These are phyloP conservation scores for Dallia pectoralis DNA, from an alignment of 2,797 vertebrate genomes.

Conservation along the genomic window DNA sequence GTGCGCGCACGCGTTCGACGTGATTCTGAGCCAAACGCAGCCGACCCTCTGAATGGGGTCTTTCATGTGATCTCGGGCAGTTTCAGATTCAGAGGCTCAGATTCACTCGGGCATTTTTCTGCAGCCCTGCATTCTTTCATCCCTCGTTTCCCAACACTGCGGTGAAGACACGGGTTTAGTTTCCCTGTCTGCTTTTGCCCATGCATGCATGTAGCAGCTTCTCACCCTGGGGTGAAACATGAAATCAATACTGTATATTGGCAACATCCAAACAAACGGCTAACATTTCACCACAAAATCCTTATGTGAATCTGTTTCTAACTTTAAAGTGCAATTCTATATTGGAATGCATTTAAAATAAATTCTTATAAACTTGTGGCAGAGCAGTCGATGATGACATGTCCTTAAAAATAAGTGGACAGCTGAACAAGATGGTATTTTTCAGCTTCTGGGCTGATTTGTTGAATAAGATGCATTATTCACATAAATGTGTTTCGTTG, in stretches of 20 bases:
- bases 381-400: too few relatives aligned
- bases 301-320: too few relatives aligned
- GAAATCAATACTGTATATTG: too few relatives aligned
- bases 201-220: too few relatives aligned
- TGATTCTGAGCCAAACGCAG: slow-evolving; percentile 45
- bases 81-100: slow-evolving; percentile 34
- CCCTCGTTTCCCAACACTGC: slow-evolving; percentile 33
- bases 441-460: background rate
- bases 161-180: slow-evolving; percentile 28
- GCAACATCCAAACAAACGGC: too few relatives aligned
- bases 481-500: background rate
- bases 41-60: slow-evolving; percentile 51
- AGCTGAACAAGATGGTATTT: background rate
- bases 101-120: slow-evolving; percentile 29
- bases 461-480: background rate
- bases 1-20: background rate
- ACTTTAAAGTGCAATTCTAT: too few relatives aligned
- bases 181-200: too few relatives aligned
- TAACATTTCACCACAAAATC: too few relatives aligned
- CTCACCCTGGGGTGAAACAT: too few relatives aligned
- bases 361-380: too few relatives aligned
- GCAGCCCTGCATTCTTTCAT: slow-evolving; percentile 35
- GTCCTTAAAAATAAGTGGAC: background rate
- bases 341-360: too few relatives aligned
- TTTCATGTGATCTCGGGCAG: slow-evolving; percentile 52